Evolutionary conservation across 2,888 invertebrate genomes (phyloP).

Genomic region (Epirrhoe alternata): DNA sequence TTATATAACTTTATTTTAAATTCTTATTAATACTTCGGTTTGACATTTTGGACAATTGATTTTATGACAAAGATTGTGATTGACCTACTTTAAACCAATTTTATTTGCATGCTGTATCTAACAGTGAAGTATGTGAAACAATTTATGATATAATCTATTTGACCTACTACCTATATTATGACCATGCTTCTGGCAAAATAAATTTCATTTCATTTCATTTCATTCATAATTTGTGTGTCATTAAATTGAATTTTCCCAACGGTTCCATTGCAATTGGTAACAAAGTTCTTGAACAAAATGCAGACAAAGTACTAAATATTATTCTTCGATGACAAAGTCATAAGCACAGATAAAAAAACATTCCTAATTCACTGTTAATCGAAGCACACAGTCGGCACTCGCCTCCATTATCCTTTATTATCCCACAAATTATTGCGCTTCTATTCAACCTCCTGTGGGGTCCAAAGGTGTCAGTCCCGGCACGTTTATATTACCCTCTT

Average conservation of each 20-base stretch:
- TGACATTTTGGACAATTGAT: too few species aligned
- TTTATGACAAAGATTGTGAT: too few species aligned
- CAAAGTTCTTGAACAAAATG: not conserved
- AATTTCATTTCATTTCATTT: too few species aligned
- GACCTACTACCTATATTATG: too few species aligned
- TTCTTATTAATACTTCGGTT: too few species aligned
- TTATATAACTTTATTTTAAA: too few species aligned
- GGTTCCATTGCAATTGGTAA: not conserved
- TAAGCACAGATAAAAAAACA: slow-evolving; percentile 5
- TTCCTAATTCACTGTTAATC: slow-evolving; percentile 23
- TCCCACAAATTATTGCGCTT: slow-evolving; percentile 74
- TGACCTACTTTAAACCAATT: too few species aligned
- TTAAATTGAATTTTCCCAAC: not conserved
- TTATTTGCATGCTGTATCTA: too few species aligned
- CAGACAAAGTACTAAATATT: not conserved
- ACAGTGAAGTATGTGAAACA: too few species aligned
- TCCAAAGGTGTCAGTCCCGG: slow-evolving; percentile 81
- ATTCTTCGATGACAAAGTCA: not conserved
- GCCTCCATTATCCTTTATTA: slow-evolving; percentile 75
- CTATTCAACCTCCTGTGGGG: slow-evolving; percentile 76
- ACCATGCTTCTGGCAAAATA: too few species aligned
- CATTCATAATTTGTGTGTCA: not conserved
- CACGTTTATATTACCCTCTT: slow-evolving; percentile 80
- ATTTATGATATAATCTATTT: too few species aligned
- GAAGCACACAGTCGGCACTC: slow-evolving; percentile 50